Evolutionary conservation across 2,113 vertebrate species (phyloP).

Genomic region (Syngnathus typhle): DNA sequence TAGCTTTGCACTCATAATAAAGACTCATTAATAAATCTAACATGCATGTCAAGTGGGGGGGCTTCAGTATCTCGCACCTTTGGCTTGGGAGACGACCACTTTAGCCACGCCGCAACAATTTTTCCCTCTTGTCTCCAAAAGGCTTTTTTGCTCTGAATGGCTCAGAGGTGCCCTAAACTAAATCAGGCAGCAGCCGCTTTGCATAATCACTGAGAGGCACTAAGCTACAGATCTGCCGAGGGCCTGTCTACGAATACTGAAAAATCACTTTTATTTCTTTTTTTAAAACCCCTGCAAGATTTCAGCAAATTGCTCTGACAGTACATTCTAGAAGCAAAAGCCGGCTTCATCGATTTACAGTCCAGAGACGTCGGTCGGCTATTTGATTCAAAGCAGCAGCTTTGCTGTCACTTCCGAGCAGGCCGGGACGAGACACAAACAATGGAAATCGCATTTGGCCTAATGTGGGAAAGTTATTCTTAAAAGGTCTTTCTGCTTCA

Average conservation of each 20-base stretch:
- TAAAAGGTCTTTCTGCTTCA: not conserved
- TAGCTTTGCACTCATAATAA: too few species aligned
- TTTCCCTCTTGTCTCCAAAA: constrained; percentile 47
- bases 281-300: constrained; percentile 9
- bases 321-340: not conserved
- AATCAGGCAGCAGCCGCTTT: constrained; percentile 51
- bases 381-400: constrained; percentile 5
- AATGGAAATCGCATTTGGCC: constrained; percentile 1
- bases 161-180: constrained; percentile 50
- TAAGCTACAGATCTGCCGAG: constrained; percentile 38
- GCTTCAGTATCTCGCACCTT: too few species aligned
- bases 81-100: too few species aligned
- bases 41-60: too few species aligned
- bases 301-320: not conserved
- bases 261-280: constrained; percentile 23
- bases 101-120: not conserved
- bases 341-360: not conserved
- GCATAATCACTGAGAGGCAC: constrained; percentile 57
- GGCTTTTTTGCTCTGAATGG: constrained; percentile 52
- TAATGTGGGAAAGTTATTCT: not conserved
- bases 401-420: not conserved
- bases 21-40: too few species aligned
- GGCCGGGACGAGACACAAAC: not conserved
- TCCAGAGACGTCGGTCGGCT: not conserved
- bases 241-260: constrained; percentile 32